Conservation (phyloP, 1,140 invertebrate genomes). For the Sarcophaga peregrina region DNA sequence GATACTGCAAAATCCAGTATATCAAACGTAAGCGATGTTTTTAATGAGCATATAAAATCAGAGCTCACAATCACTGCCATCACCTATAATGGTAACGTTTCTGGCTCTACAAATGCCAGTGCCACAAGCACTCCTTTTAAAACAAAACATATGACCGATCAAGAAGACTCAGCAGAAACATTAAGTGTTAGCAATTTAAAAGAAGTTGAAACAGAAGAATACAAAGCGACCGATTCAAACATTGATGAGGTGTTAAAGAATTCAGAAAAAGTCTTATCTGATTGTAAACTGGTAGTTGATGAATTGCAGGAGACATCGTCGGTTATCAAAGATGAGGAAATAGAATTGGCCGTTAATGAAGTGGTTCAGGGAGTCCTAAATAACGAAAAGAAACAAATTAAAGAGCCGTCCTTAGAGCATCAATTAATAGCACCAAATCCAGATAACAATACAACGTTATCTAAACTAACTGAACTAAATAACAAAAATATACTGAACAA, state of each 20-base stretch:
- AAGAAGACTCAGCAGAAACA: constrained; percentile 54
- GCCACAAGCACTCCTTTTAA: constrained; percentile 45
- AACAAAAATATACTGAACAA: constrained; percentile 61
- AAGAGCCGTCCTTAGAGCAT: constrained; percentile 28
- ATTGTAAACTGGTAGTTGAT: constrained; percentile 63
- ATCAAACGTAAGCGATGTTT: constrained; percentile 65
- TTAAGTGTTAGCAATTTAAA: constrained; percentile 61
- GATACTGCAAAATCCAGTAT: constrained; percentile 42
- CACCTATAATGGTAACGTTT: constrained; percentile 67
- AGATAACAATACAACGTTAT: constrained; percentile 28
- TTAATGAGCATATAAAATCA: constrained; percentile 64
- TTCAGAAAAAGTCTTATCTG: constrained; percentile 70
- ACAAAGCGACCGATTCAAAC: constrained; percentile 67
- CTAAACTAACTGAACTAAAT: constrained; percentile 55
- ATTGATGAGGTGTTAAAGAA: constrained; percentile 71
- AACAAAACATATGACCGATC: constrained; percentile 40
- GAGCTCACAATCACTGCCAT: constrained; percentile 51
- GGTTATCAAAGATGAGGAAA: constrained; percentile 69
- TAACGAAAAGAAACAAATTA: constrained; percentile 57
- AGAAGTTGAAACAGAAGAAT: constrained; percentile 66
- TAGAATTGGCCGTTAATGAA: constrained; percentile 68
- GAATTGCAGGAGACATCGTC: constrained; percentile 65
- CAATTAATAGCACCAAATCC: background rate
- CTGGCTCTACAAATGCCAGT: constrained; percentile 55
- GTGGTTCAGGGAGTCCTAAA: constrained; percentile 66